Conservation (phyloP, 2,797 vertebrate species). For the Xenops minutus region DNA sequence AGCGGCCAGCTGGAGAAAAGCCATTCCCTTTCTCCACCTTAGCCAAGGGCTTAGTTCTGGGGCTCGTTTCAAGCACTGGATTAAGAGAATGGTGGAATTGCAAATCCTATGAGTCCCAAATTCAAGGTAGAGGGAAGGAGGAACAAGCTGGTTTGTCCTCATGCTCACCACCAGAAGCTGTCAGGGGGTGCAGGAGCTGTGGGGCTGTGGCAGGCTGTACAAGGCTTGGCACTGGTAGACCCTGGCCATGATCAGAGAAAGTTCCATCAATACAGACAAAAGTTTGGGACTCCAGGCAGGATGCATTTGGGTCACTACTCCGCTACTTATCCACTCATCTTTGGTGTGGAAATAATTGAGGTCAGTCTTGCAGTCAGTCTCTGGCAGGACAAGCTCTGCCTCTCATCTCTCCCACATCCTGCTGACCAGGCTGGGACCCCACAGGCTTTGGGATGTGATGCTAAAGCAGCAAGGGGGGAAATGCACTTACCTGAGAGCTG, state of each 20-base stretch:
- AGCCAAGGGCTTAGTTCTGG: not conserved
- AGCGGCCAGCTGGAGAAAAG: slow-evolving; percentile 38
- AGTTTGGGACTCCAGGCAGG: not conserved
- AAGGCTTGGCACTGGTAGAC: too few relatives aligned
- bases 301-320: not conserved
- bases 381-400: not conserved
- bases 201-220: not conserved
- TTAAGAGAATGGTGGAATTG: not conserved
- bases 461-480: not conserved
- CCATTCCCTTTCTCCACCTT: not conserved
- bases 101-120: not conserved
- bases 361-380: not conserved
- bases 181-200: not conserved
- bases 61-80: not conserved
- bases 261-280: not conserved
- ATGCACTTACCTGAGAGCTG: not conserved
- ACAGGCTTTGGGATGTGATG: not conserved
- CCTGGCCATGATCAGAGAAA: not conserved
- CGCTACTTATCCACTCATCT: not conserved
- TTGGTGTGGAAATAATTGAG: not conserved
- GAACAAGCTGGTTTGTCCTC: not conserved
- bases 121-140: not conserved
- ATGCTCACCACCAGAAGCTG: not conserved
- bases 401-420: not conserved
- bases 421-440: not conserved